These are phyloP conservation scores for Rhagoletis pomonella DNA, from an alignment of 1,140 invertebrate genomes.

Conservation along the genomic window DNA sequence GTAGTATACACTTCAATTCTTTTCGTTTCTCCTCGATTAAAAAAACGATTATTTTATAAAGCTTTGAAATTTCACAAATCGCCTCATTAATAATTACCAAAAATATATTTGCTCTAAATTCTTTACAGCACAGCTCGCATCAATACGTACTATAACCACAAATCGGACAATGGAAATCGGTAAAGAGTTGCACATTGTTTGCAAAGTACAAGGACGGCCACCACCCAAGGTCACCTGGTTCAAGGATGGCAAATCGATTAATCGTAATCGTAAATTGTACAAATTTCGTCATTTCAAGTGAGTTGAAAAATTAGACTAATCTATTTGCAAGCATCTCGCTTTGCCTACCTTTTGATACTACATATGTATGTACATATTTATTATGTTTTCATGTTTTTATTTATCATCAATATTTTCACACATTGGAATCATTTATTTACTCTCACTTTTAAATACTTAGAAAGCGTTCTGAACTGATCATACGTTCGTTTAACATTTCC, in stretches of 20 bases:
- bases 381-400: constrained; percentile 1
- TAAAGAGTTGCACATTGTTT: constrained; percentile 80
- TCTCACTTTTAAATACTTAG: constrained; percentile 72
- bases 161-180: constrained; percentile 74
- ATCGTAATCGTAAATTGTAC: constrained; percentile 71
- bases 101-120: constrained; percentile 50
- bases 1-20: too few species aligned
- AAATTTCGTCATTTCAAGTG: constrained; percentile 73
- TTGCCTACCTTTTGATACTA: neutral
- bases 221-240: constrained; percentile 84
- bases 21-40: too few species aligned
- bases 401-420: neutral
- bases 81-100: constrained; percentile 40
- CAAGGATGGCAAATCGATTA: constrained; percentile 80
- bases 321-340: neutral
- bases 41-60: too few species aligned
- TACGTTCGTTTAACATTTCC: constrained; percentile 80
- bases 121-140: constrained; percentile 73
- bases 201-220: constrained; percentile 81
- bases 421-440: constrained; percentile 50
- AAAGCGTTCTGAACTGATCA: constrained; percentile 85
- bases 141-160: constrained; percentile 66
- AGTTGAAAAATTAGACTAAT: constrained; percentile 57
- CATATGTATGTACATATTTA: neutral
- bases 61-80: too few species aligned